Base-by-base conservation (phyloP, 2,888 invertebrate species). In the Sesamia inferens region DNA sequence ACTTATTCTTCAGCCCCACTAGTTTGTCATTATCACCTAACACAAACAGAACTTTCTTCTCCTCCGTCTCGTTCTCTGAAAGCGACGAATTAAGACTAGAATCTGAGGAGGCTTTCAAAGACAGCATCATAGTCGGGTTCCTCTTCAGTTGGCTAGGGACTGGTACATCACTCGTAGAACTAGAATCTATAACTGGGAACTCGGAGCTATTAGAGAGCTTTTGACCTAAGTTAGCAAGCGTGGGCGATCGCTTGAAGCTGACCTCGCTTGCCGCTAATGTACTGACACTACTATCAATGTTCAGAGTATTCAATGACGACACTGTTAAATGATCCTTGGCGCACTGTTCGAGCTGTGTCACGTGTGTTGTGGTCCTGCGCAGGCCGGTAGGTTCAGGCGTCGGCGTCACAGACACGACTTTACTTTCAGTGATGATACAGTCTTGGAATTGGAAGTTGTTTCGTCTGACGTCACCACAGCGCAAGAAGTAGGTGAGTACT, bases 401-500 rank as follows among this genome's bases (percentile, higher is more conserved):
- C 7, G 79, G 55, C 51, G 39, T 72, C 42, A 94, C 89, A 79
- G 79, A 88, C 24, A 92, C 87, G 68, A 93, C 90, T 90, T 91
- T 90, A 84, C 92, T 93, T 92, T 96, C 87, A 88, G 93, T 89
- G 87, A 95, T 68, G 85, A 87, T 86, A 77, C 90, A 88, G 67
- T 92, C 89, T 87, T 92, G 87, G 85, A 91, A 94, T n/a, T 88
- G 84, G 76, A 91, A 95, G 51, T 93, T 91, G n/a, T 93, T 97
- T 87, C 97, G 93, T 85, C 96, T 96, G 68, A 98, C 97, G 88
- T 98, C 97, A 84, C 97, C 97, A 92, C 98, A 98, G 63, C 98
- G 97, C 78, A 99, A 97, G 90, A 99, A 99, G 91, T 99, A 99
- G 0, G 98, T 98, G 39, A 99, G 94, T 54, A 98, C 97, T 78